phyloP scores from a whole-genome alignment of 1,140 invertebrate species.

The Philopotamus ludificatus region DNA sequence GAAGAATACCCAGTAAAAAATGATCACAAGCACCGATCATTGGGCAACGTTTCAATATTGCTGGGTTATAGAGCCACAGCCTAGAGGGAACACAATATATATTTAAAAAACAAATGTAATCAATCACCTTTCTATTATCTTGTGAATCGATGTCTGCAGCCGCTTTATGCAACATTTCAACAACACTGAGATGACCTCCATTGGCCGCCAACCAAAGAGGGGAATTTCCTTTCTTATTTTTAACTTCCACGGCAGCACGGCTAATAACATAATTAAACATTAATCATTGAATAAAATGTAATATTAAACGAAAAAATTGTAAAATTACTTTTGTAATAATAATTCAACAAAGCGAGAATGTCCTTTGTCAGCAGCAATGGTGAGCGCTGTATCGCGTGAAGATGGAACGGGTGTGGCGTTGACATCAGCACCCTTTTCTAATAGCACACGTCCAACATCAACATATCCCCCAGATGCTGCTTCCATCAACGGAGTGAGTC shows the following conservation, averaged over 20 bases:
- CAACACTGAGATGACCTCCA: constrained; percentile 95
- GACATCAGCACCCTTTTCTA: constrained; percentile 97
- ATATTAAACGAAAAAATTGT: neutral
- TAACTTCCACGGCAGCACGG: constrained; percentile 90
- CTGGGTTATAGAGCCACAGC: no score
- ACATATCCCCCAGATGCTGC: constrained; percentile 98
- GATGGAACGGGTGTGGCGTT: constrained; percentile 98
- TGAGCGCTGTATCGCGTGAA: constrained; percentile 95
- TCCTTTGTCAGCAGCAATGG: constrained; percentile 98
- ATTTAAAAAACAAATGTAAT: neutral
- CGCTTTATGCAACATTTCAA: constrained; percentile 86
- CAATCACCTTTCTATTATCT: constrained; percentile 80
- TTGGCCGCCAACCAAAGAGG: constrained; percentile 97
- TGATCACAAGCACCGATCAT: no score
- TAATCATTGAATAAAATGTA: neutral
- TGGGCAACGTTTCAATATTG: no score
- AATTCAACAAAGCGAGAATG: constrained; percentile 96
- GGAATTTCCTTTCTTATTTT: constrained; percentile 99
- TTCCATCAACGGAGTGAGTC: constrained; percentile 98
- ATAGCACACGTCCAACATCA: constrained; percentile 92
- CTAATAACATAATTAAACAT: constrained; percentile 48
- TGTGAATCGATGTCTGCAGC: constrained; percentile 96
- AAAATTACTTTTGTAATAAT: constrained; percentile 56
- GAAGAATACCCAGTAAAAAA: no score
- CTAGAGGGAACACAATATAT: no score